Evolutionary conservation across 2,797 vertebrate species (phyloP).

Genomic region (Dromococcyx pavoninus): DNA sequence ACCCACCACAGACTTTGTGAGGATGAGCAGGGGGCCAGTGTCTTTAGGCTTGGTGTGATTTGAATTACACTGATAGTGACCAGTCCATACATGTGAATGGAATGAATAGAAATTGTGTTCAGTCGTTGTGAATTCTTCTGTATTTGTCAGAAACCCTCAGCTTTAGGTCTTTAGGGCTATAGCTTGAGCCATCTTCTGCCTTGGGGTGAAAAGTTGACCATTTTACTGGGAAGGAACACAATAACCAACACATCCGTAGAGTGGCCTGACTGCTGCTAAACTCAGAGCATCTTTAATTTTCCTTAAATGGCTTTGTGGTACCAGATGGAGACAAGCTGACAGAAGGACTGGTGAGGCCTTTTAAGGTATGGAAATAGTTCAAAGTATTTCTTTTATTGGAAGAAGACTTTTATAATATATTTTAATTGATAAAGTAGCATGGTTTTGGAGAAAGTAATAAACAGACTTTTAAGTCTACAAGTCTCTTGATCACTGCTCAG

Average conservation of each 20-base stretch:
- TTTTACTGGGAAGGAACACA: background rate
- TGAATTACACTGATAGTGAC: background rate
- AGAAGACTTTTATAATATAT: background rate
- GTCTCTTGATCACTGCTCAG: background rate
- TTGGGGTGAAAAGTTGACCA: background rate
- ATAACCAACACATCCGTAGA: background rate
- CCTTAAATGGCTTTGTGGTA: background rate
- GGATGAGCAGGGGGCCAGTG: background rate
- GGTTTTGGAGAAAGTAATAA: background rate
- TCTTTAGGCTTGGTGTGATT: background rate
- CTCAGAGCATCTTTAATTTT: background rate
- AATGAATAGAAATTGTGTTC: background rate
- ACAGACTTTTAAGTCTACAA: background rate
- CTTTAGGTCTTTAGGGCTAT: background rate
- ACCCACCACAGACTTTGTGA: accelerated
- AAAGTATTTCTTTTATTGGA: background rate
- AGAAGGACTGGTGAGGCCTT: background rate
- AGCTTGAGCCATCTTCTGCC: background rate
- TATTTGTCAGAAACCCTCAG: background rate
- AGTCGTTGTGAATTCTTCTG: background rate
- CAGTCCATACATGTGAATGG: accelerated
- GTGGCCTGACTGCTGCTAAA: background rate
- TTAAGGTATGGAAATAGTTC: background rate
- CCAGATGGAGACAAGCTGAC: background rate
- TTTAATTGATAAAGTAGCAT: background rate